Evolutionary conservation across 2,113 vertebrate genomes (phyloP).

Genomic region (Chionis minor): DNA sequence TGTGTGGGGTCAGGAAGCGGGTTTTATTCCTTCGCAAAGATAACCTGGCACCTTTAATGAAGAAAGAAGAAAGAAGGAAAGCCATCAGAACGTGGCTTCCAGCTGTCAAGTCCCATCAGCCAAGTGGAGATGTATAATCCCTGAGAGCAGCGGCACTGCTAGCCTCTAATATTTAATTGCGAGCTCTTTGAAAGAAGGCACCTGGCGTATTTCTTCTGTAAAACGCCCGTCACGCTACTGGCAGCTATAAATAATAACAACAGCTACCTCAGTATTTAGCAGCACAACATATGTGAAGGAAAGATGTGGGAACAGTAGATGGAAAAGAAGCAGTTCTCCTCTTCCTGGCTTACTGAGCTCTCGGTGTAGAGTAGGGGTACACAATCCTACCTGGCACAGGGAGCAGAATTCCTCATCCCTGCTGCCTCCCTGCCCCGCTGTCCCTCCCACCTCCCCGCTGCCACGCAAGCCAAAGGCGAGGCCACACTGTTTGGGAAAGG

Average conservation of each 20-base stretch:
- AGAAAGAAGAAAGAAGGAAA: background rate
- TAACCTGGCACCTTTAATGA: conserved; percentile 35
- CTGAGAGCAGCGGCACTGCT: background rate
- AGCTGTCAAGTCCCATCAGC: conserved; percentile 42
- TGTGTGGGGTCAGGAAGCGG: conserved; percentile 45
- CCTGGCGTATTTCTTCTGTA: background rate
- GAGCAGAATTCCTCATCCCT: background rate
- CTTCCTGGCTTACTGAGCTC: background rate
- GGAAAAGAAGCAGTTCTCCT: background rate
- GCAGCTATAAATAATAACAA: conserved; percentile 33
- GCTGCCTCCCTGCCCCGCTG: background rate
- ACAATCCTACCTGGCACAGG: background rate
- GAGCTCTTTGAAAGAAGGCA: background rate
- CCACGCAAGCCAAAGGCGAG: background rate
- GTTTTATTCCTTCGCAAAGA: background rate
- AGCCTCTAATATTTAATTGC: background rate
- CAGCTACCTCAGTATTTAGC: background rate
- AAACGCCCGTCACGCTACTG: background rate
- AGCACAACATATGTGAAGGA: background rate
- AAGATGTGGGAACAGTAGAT: background rate
- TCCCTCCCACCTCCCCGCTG: background rate
- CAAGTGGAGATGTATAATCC: background rate
- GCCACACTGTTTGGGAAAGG: background rate
- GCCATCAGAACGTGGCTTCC: conserved; percentile 11
- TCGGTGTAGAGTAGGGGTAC: background rate